Evolutionary conservation across 2,888 invertebrate species (phyloP).

Genomic region (Melinopterus prodromus): DNA sequence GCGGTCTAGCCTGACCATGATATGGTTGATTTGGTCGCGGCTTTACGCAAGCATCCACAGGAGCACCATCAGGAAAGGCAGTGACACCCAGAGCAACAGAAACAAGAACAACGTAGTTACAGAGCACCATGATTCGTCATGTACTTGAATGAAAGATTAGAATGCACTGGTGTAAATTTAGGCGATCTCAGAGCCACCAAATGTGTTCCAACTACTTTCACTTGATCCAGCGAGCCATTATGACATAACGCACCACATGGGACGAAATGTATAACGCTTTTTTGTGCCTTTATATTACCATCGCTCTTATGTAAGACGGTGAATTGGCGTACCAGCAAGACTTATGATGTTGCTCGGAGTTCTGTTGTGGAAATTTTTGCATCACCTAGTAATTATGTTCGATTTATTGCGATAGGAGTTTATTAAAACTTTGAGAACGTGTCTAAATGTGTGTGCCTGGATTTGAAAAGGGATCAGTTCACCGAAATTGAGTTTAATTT

Average conservation of each 20-base stretch:
- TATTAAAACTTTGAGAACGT: no score
- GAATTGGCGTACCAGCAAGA: no score
- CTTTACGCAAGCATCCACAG: conserved; percentile 82
- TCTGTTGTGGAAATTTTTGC: no score
- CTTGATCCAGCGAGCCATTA: not conserved
- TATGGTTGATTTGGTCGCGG: conserved; percentile 78
- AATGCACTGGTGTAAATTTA: conserved; percentile 5
- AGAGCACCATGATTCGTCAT: conserved; percentile 8
- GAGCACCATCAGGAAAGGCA: conserved; percentile 82
- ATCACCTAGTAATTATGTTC: no score
- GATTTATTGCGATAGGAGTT: no score
- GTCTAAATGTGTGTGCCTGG: no score
- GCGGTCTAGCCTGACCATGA: conserved; percentile 77
- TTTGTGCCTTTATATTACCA: not conserved
- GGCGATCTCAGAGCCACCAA: not conserved
- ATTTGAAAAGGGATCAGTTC: no score
- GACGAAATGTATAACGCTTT: not conserved
- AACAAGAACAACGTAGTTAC: not conserved
- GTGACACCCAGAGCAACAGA: conserved; percentile 26
- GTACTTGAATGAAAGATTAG: conserved; percentile 28
- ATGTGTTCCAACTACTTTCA: not conserved
- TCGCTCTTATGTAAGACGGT: not conserved
- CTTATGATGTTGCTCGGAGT: no score
- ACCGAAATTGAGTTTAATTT: no score
- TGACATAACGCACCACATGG: not conserved